Percentiles rank a stretch among this genome's conserved stretches.
phyloP scores from a whole-genome alignment of 2,113 vertebrate species.

The Aepyceros melampus region DNA sequence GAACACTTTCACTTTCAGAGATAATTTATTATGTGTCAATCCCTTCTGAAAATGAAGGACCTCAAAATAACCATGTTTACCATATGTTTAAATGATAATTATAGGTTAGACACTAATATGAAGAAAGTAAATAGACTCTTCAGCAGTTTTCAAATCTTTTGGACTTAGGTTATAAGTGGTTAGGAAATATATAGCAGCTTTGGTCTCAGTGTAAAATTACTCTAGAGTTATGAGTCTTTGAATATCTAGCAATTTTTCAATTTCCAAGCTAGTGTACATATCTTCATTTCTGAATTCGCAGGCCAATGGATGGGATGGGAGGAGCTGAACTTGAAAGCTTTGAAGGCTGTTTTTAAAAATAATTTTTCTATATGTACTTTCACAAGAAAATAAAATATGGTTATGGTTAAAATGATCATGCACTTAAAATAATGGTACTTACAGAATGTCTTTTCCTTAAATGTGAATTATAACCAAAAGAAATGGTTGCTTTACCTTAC shows the following conservation, averaged over 20 bases:
- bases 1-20: background rate
- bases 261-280: background rate
- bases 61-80: background rate
- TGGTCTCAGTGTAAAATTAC: background rate
- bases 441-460: background rate
- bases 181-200: background rate
- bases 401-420: conserved; percentile 38
- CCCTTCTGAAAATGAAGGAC: background rate
- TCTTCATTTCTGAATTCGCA: background rate
- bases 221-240: background rate
- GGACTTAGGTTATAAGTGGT: background rate
- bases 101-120: background rate
- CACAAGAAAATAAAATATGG: conserved; percentile 26
- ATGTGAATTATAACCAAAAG: conserved; percentile 1
- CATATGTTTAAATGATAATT: conserved; percentile 40
- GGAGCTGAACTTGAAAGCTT: background rate
- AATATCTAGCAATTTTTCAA: background rate
- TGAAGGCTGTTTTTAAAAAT: background rate
- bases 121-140: background rate
- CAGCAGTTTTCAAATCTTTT: background rate
- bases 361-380: conserved; percentile 31
- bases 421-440: conserved; percentile 49
- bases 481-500: background rate
- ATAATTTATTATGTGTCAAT: background rate
- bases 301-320: background rate